Conservation (phyloP, 2,888 invertebrate genomes). For the Petrolisthes manimaculis region DNA sequence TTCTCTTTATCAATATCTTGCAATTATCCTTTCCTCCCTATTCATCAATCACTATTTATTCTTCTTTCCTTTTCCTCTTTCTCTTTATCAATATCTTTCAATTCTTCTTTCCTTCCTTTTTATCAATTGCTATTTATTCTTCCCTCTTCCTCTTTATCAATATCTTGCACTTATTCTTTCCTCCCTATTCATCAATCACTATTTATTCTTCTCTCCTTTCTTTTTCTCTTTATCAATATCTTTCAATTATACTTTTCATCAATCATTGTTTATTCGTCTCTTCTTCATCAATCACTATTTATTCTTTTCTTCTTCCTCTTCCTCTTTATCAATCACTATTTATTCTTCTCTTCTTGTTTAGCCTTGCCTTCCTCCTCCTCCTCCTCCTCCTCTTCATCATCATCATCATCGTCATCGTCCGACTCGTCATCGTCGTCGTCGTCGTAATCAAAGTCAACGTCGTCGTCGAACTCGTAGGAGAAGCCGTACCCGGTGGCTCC, state of each 20-base stretch:
- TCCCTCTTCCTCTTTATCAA: neutral
- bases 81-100: neutral
- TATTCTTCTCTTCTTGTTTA: neutral
- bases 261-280: neutral
- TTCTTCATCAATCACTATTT: neutral
- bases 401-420: constrained; percentile 54
- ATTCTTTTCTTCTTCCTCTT: neutral
- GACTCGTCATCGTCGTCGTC: constrained; percentile 63
- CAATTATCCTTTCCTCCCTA: neutral
- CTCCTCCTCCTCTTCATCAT: constrained; percentile 61
- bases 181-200: neutral
- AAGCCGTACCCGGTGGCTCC: constrained; percentile 67
- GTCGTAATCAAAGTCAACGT: constrained; percentile 46
- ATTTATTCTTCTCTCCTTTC: neutral
- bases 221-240: neutral
- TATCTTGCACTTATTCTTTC: neutral
- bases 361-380: constrained; percentile 50
- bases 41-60: neutral
- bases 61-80: neutral
- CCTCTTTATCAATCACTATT: neutral
- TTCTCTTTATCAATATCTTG: too few relatives aligned
- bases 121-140: too few relatives aligned
- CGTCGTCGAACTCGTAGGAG: constrained; percentile 38
- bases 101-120: neutral
- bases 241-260: neutral